Evolutionary conservation across 2,888 invertebrate genomes (phyloP).

Genomic region (Parnassius mnemosyne): DNA sequence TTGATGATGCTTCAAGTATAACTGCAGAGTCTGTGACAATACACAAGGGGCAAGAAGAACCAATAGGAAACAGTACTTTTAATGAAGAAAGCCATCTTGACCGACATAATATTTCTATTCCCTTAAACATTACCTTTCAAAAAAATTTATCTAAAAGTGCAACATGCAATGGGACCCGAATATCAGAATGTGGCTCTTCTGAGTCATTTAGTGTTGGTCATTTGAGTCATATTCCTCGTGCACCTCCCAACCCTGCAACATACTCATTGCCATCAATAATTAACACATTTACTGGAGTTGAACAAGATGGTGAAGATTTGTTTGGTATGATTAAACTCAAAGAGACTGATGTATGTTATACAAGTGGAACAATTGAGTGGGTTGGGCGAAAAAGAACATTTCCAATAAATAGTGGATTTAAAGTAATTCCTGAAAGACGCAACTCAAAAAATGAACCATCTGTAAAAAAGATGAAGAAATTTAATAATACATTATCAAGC

Average conservation of each 20-base stretch:
- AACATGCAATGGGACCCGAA: not conserved
- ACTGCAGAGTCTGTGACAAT: not conserved
- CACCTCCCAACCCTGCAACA: conserved; percentile 58
- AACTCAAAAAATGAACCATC: conserved; percentile 42
- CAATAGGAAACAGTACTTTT: conserved; percentile 28
- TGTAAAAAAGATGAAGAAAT: conserved; percentile 47
- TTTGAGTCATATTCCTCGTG: conserved; percentile 63
- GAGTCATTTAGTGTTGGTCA: conserved; percentile 53
- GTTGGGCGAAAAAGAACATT: conserved; percentile 68
- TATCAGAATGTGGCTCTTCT: conserved; percentile 29
- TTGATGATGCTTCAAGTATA: conserved; percentile 50
- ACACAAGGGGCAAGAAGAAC: conserved; percentile 20
- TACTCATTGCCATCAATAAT: conserved; percentile 56
- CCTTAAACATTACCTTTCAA: conserved; percentile 12
- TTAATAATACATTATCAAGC: conserved; percentile 46
- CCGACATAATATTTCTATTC: conserved; percentile 28
- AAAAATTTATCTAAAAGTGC: conserved; percentile 1
- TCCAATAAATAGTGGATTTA: conserved; percentile 71
- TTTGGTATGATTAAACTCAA: conserved; percentile 71
- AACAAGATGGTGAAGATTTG: conserved; percentile 43
- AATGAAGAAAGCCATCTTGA: conserved; percentile 33
- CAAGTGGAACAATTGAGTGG: conserved; percentile 74
- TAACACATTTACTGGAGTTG: conserved; percentile 40
- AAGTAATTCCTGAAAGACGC: conserved; percentile 51
- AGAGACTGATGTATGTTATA: conserved; percentile 72